phyloP scores from a whole-genome alignment of 2,113 vertebrate species.

The Pseudopipra pipra region DNA sequence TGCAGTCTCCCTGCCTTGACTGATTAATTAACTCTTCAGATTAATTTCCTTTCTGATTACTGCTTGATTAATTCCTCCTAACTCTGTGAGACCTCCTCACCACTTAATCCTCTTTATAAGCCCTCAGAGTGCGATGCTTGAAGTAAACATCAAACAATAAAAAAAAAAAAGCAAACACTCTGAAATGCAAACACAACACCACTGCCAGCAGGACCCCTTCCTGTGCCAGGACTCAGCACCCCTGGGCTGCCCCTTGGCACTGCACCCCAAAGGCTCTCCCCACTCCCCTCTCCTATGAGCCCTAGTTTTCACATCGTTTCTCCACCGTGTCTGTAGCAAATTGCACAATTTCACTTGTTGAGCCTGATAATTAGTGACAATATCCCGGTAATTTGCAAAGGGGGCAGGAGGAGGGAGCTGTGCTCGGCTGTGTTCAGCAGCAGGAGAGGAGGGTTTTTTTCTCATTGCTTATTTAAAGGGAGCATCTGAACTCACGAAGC shows the following conservation, averaged over 20 bases:
- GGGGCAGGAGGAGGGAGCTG: neutral
- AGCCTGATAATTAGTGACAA: slow-evolving; percentile 78
- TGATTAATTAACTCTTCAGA: slow-evolving; percentile 58
- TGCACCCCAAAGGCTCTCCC: neutral
- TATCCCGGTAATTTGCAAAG: slow-evolving; percentile 73
- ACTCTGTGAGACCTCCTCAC: slow-evolving; percentile 24
- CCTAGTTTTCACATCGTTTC: fast-evolving
- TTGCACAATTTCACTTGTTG: slow-evolving; percentile 71
- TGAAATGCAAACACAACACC: neutral
- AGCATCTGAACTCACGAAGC: neutral
- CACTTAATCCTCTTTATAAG: slow-evolving; percentile 64
- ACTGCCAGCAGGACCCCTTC: neutral
- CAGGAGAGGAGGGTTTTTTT: neutral
- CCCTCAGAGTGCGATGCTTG: slow-evolving; percentile 45
- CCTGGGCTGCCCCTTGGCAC: fast-evolving
- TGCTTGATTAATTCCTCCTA: slow-evolving; percentile 58
- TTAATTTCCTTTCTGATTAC: slow-evolving; percentile 65
- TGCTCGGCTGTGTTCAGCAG: neutral
- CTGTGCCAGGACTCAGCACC: neutral
- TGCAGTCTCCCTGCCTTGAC: slow-evolving; percentile 39
- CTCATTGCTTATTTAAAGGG: neutral
- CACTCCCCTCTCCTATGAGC: fast-evolving
- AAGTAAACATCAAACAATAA: slow-evolving; percentile 32
- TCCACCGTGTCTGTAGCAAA: slow-evolving; percentile 65
- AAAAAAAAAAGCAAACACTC: neutral